Conservation (phyloP, 2,113 vertebrate genomes). For the Colinus virginianus region DNA sequence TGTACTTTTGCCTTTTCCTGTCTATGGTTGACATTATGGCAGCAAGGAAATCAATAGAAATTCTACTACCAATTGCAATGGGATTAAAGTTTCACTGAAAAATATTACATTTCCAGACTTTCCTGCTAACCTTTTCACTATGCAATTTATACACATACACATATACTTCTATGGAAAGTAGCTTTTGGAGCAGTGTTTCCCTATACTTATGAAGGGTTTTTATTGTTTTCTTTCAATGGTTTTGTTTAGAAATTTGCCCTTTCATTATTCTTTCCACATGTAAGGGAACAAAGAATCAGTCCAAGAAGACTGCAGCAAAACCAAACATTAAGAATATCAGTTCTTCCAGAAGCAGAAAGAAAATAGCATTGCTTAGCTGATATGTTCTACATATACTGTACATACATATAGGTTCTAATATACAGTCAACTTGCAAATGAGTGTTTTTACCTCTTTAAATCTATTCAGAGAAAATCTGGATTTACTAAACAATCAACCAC, state of each 20-base stretch:
- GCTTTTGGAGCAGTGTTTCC: not conserved
- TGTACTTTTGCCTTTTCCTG: not conserved
- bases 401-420: not conserved
- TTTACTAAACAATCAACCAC: conserved; percentile 33
- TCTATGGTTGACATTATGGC: not conserved
- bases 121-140: not conserved
- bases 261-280: not conserved
- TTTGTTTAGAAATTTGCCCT: not conserved
- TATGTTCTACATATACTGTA: not conserved
- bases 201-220: not conserved
- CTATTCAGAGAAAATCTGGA: conserved; percentile 1
- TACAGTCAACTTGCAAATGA: not conserved
- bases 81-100: not conserved
- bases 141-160: not conserved
- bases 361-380: not conserved
- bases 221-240: not conserved
- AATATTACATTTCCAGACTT: not conserved
- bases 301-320: not conserved
- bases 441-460: not conserved
- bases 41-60: not conserved
- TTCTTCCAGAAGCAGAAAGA: not conserved
- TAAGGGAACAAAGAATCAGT: not conserved
- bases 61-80: not conserved
- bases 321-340: not conserved
- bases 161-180: not conserved